Evolutionary conservation across 1,140 invertebrate species (phyloP).

Genomic region (Tetragonula clypearis): DNA sequence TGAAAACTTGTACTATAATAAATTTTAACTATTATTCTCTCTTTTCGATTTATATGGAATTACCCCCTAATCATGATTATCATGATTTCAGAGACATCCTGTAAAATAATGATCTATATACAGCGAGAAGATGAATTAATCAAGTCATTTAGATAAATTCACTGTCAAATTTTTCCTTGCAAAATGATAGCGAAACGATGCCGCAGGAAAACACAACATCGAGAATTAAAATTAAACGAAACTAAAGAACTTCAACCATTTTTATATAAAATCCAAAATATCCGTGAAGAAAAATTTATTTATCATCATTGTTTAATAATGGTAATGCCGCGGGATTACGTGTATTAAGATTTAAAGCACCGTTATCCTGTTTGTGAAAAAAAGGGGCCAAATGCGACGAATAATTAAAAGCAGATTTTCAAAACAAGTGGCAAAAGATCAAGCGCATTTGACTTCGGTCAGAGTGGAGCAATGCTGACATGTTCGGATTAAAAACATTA

Average conservation of each 20-base stretch:
- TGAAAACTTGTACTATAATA: no score
- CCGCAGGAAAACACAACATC: neutral
- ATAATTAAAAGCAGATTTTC: constrained; percentile 26
- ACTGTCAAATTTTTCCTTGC: neutral
- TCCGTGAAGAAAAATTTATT: no score
- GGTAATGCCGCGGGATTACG: neutral
- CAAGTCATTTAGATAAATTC: neutral
- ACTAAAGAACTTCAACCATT: neutral
- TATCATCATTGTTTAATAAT: neutral
- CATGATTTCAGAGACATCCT: no score
- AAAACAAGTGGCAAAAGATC: constrained; percentile 21
- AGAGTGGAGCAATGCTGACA: neutral
- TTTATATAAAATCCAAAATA: neutral
- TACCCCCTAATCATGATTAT: no score
- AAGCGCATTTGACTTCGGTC: constrained; percentile 12
- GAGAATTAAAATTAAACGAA: neutral
- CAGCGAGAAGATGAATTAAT: neutral
- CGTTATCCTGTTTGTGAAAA: neutral
- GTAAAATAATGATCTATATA: neutral
- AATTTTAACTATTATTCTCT: no score
- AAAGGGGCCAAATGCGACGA: neutral
- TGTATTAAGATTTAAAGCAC: neutral
- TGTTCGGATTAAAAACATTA: constrained; percentile 52
- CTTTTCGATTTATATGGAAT: no score
- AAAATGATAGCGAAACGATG: neutral